Evolutionary conservation across 2,888 invertebrate species (phyloP).

Genomic region (Lycocerus yunnanus): DNA sequence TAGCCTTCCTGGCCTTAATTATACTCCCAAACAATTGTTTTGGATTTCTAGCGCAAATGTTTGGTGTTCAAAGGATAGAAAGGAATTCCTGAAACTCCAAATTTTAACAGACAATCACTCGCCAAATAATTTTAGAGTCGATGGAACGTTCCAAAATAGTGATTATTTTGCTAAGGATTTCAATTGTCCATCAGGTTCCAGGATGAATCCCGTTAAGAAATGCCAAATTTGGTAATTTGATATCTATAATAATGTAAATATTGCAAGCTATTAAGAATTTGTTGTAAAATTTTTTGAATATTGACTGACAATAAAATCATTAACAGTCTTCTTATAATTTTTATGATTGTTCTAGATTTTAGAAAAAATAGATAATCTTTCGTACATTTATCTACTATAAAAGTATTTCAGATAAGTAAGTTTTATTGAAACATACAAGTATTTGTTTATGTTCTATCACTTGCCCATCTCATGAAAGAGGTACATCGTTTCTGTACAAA

Average conservation of each 20-base stretch:
- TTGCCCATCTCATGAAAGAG: too few species aligned
- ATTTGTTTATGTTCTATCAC: too few species aligned
- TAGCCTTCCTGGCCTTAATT: conserved; percentile 8
- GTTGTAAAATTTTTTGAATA: too few species aligned
- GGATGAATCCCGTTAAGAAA: conserved; percentile 14
- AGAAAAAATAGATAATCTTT: too few species aligned
- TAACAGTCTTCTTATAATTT: too few species aligned
- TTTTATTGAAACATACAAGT: too few species aligned
- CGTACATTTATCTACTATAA: too few species aligned
- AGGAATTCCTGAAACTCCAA: background rate
- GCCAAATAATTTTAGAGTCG: conserved; percentile 1
- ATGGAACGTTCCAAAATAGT: conserved; percentile 3
- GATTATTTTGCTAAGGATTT: conserved; percentile 14
- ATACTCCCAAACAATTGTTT: conserved; percentile 17
- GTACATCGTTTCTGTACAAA: too few species aligned
- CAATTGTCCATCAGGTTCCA: conserved; percentile 14
- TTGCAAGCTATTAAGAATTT: too few species aligned
- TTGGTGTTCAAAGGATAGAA: conserved; percentile 5
- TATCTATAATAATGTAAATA: background rate
- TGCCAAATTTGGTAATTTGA: conserved; percentile 3
- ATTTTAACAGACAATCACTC: background rate
- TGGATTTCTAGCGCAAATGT: conserved; percentile 15
- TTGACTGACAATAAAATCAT: too few species aligned
- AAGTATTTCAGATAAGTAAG: too few species aligned
- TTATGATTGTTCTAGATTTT: too few species aligned